Conservation (phyloP, 2,888 invertebrate species). For the Apeira syringaria region DNA sequence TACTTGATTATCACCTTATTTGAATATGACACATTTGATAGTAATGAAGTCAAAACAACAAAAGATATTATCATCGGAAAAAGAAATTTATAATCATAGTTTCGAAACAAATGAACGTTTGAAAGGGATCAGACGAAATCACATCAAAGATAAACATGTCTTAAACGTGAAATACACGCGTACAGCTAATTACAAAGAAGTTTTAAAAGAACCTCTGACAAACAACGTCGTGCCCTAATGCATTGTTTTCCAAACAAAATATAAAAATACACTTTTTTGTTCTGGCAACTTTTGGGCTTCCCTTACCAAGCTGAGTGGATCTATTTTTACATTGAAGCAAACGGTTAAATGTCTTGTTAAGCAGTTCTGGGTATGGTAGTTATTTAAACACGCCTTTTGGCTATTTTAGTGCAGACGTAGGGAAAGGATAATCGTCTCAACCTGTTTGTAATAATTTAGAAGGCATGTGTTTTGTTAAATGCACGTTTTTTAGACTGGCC, state of each 20-base stretch:
- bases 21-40: no score
- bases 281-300: constrained; percentile 31
- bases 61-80: no score
- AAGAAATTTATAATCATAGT: neutral
- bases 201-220: constrained; percentile 39
- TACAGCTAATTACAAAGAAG: constrained; percentile 37
- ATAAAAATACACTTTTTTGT: constrained; percentile 41
- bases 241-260: constrained; percentile 71
- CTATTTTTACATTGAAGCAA: constrained; percentile 69
- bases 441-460: constrained; percentile 32
- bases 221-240: constrained; percentile 58
- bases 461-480: constrained; percentile 16
- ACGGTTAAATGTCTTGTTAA: constrained; percentile 44
- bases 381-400: constrained; percentile 47
- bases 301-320: constrained; percentile 49
- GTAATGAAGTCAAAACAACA: no score
- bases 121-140: constrained; percentile 2
- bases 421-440: constrained; percentile 45
- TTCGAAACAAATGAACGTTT: neutral
- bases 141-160: constrained; percentile 30
- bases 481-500: constrained; percentile 7
- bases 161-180: constrained; percentile 26
- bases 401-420: constrained; percentile 61
- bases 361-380: constrained; percentile 57
- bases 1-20: no score